Base-by-base conservation (phyloP, 2,113 vertebrate genomes). In the Electrona antarctica region DNA sequence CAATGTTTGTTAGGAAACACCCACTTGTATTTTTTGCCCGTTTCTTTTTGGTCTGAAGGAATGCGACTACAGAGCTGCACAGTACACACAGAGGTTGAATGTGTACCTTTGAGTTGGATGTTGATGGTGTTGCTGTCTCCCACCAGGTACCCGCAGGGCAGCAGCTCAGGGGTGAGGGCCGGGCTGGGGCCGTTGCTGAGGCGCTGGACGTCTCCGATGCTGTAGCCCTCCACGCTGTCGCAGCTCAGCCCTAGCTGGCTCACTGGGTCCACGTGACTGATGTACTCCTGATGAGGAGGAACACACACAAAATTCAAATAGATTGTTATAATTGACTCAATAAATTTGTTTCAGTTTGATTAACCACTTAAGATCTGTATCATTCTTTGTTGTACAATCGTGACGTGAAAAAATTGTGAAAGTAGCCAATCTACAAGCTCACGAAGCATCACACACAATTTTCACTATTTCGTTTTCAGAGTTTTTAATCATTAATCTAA, bases 81-180 rank as follows among this genome's bases (percentile, higher is more conserved):
- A 48, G 15, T 59, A 8, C 2, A 8, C 28, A 21, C 15, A 46
- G 55, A 59, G 55, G 7, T 21, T 60, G 9, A 2, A 1, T 2
- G 3, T 10, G 48, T 93, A 99, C 98, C 97, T 96, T 93, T 98
- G 77, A 99, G 84, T 2, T 91, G 89, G 76, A 99, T 95, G 3
- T 95, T 94, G 92, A 99, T 98, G 60, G 95, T 97, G 67, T 96
- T 95, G 85, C 94, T 98, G 85, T 99, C 98, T 6, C 98, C 98
- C 7, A 99, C 97, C 10, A 99, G 92, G 82, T 99, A 99, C 41
- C 98, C 98, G 4, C 97, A 99, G 69, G 97, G 98, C 70, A 99
- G 92, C 49, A 99, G 94, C 86, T 99, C 98, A 0, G 98, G 98
- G 0, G 94, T 95, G 63, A 93, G 93, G 0, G 94, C 93, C 0